Evolutionary conservation across 2,113 vertebrate genomes (phyloP).

Genomic region (Vulpes vulpes): DNA sequence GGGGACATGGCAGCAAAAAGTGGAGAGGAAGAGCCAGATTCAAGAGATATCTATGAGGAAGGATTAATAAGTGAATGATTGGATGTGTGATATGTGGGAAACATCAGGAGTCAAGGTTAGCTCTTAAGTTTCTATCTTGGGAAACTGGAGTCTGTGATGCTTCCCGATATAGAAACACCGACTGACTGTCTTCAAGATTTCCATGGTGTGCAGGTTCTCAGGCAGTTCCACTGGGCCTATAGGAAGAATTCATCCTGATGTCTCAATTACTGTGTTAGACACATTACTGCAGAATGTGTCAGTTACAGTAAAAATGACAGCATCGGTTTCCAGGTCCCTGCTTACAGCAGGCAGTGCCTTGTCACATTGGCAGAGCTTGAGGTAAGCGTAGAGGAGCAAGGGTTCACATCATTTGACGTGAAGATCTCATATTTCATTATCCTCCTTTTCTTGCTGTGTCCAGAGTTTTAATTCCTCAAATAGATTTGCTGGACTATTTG

Average conservation of each 20-base stretch:
- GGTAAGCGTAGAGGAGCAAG: not conserved
- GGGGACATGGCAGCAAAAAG: not conserved
- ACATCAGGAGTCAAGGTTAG: not conserved
- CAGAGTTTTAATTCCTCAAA: not conserved
- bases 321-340: not conserved
- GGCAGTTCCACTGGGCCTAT: not conserved
- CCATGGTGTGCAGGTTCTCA: not conserved
- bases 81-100: not conserved
- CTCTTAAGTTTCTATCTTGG: conserved; percentile 5
- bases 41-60: not conserved
- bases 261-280: not conserved
- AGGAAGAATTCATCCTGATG: not conserved
- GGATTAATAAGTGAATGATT: not conserved
- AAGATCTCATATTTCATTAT: not conserved
- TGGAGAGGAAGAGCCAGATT: conserved; percentile 11
- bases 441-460: not conserved
- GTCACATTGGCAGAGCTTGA: not conserved
- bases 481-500: not conserved
- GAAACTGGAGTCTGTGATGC: not conserved
- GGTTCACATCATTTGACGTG: not conserved
- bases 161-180: conserved; percentile 33
- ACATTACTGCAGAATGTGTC: not conserved
- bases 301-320: not conserved
- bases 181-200: not conserved
- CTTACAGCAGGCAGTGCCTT: not conserved